Percentiles rank a stretch among this genome's conserved stretches.
These are phyloP conservation scores for Paedocypris micromegethes DNA, from an alignment of 2,797 vertebrate genomes.

Conservation along the genomic window DNA sequence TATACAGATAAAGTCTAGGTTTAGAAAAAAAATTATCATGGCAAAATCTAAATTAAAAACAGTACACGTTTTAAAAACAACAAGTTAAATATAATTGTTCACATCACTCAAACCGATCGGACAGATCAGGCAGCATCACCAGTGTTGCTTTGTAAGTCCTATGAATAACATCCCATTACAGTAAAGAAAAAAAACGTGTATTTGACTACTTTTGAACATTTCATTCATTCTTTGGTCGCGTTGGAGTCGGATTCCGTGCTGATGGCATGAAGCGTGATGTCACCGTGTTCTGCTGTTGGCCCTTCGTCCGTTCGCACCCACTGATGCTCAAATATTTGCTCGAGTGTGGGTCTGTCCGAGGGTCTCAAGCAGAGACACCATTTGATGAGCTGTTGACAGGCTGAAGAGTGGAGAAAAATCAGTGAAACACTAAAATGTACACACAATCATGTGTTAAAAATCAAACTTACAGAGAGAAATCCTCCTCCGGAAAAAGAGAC, in stretches of 20 bases:
- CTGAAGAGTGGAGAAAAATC: conserved; percentile 56
- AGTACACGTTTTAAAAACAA: too few species aligned
- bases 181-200: too few species aligned
- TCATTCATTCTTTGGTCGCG: too few species aligned
- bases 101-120: too few species aligned
- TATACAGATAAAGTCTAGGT: too few species aligned
- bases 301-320: conserved; percentile 85
- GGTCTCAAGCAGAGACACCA: conserved; percentile 95
- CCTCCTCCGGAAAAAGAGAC: conserved; percentile 89
- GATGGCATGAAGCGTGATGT: conserved; percentile 84
- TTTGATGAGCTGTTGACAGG: conserved; percentile 94
- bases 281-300: conserved; percentile 70
- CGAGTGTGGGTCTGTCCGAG: conserved; percentile 90
- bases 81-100: too few species aligned
- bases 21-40: too few species aligned
- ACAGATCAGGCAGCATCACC: too few species aligned
- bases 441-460: background rate
- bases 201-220: too few species aligned
- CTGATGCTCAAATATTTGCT: conserved; percentile 92
- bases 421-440: background rate
- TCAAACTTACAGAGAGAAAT: conserved; percentile 78
- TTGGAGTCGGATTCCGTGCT: conserved; percentile 76
- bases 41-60: too few species aligned
- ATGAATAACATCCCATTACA: too few species aligned
- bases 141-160: too few species aligned